Evolutionary conservation across 2,888 invertebrate species (phyloP).

Genomic region (Gymnocheta viridis): DNA sequence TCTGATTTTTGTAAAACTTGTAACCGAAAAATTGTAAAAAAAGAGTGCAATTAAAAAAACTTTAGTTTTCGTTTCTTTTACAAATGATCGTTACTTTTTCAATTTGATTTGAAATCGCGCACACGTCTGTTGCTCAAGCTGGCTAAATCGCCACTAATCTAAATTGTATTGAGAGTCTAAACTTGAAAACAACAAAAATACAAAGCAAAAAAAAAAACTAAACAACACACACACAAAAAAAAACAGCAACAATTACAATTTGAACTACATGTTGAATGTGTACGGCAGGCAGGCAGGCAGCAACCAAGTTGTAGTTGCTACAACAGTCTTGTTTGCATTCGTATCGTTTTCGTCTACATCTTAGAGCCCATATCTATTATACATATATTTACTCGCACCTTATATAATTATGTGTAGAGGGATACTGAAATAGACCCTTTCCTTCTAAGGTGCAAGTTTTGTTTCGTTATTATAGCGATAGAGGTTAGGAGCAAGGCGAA

Average conservation of each 20-base stretch:
- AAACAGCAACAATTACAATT: constrained; percentile 25
- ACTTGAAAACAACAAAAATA: constrained; percentile 66
- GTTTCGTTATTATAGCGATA: too few species aligned
- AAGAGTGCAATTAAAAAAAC: constrained; percentile 30
- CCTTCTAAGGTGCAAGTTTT: too few species aligned
- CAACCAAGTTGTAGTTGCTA: constrained; percentile 33
- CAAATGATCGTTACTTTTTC: constrained; percentile 51
- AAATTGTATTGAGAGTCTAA: constrained; percentile 70
- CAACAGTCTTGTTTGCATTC: background rate
- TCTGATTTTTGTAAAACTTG: constrained; percentile 42
- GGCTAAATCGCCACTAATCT: constrained; percentile 72
- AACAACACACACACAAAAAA: constrained; percentile 13
- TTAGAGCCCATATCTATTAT: background rate
- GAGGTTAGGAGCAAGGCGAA: too few species aligned
- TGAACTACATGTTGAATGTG: constrained; percentile 37
- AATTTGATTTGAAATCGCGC: constrained; percentile 59
- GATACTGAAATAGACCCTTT: too few species aligned
- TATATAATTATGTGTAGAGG: too few species aligned
- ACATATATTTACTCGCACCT: too few species aligned
- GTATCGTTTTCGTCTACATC: constrained; percentile 25
- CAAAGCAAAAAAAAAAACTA: constrained; percentile 1
- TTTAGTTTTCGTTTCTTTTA: constrained; percentile 10
- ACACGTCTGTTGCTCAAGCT: constrained; percentile 72
- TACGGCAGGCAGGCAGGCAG: constrained; percentile 38
- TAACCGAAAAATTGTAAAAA: constrained; percentile 23